A percentile compares a stretch with the other conserved stretches of the same genome.
phyloP scores from a whole-genome alignment of 2,797 vertebrate species.

The Sebastes matsubarae region DNA sequence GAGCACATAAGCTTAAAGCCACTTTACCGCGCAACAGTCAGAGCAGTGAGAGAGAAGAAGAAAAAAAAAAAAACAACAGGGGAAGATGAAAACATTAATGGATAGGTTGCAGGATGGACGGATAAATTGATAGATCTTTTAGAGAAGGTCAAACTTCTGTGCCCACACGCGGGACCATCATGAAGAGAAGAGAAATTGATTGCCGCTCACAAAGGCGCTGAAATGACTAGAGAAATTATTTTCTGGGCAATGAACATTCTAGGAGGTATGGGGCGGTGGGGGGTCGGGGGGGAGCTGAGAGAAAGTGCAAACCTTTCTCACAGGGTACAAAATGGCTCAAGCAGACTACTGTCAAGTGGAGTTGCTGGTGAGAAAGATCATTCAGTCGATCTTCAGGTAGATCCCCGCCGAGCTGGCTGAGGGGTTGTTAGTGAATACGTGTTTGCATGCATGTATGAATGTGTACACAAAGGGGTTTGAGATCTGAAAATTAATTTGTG shows the following conservation, averaged over 20 bases:
- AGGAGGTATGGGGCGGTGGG: constrained; percentile 51
- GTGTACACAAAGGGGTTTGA: neutral
- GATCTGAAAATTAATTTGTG: neutral
- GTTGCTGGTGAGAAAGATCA: constrained; percentile 72
- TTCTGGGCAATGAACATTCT: constrained; percentile 88
- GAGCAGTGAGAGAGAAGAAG: constrained; percentile 57
- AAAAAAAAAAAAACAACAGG: constrained; percentile 68
- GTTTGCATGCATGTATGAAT: constrained; percentile 8
- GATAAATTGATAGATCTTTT: constrained; percentile 89
- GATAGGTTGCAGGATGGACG: constrained; percentile 87
- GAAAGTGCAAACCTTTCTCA: constrained; percentile 74
- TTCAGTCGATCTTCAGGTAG: constrained; percentile 60
- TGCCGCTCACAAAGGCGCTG: constrained; percentile 86
- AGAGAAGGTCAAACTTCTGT: constrained; percentile 89
- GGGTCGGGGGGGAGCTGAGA: neutral
- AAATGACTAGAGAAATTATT: constrained; percentile 89
- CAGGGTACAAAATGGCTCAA: constrained; percentile 77
- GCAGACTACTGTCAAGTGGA: constrained; percentile 80
- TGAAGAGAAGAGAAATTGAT: constrained; percentile 89
- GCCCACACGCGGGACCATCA: constrained; percentile 83
- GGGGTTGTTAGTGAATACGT: constrained; percentile 5
- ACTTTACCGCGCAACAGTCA: constrained; percentile 79
- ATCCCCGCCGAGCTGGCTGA: constrained; percentile 22
- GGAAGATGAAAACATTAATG: constrained; percentile 87
- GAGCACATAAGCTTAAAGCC: constrained; percentile 83